Evolutionary conservation across 2,888 invertebrate genomes (phyloP).

Genomic region (Cancer borealis): DNA sequence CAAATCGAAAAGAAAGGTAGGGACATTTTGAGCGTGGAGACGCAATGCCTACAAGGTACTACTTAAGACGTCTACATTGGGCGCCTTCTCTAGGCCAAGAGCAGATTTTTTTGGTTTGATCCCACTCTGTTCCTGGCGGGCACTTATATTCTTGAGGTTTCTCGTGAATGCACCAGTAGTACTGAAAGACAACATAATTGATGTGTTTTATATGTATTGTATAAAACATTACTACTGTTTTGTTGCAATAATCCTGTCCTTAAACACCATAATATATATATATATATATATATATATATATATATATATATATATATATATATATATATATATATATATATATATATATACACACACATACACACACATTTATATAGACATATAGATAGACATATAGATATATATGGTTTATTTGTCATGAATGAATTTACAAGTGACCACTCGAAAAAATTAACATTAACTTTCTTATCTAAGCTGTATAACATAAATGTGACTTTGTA

Average conservation of each 20-base stretch:
- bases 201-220: background rate
- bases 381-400: background rate
- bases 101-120: constrained; percentile 86
- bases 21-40: background rate
- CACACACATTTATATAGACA: background rate
- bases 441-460: background rate
- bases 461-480: background rate
- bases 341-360: background rate
- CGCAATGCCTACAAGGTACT: background rate
- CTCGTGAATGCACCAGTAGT: constrained; percentile 91
- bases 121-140: constrained; percentile 87
- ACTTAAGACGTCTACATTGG: background rate
- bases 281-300: background rate
- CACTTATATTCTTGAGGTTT: constrained; percentile 87
- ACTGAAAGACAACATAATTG: constrained; percentile 82
- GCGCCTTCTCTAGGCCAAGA: constrained; percentile 86
- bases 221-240: background rate
- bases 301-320: background rate
- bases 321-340: no score
- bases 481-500: background rate
- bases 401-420: no score
- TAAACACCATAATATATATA: background rate
- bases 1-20: background rate
- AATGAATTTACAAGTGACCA: background rate
- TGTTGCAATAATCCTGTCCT: background rate